Evolutionary conservation across 2,888 invertebrate genomes (phyloP), one percentile per base, ranked within the genome.

Genomic region (Pristionchus mayeri): DNA sequence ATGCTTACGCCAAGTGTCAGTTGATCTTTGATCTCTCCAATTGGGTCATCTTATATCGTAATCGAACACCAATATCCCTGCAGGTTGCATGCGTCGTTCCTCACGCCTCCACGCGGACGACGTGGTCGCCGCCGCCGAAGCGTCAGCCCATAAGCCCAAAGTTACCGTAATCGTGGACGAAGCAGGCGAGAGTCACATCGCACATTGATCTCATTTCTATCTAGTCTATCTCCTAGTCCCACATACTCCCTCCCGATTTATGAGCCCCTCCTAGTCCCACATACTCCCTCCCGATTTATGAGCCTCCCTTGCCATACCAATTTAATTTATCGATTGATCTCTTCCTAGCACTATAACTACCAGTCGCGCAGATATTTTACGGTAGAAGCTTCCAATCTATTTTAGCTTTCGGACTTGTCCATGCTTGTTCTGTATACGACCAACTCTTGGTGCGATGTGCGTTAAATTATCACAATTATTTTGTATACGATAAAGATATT

Each of bases 121-220:
- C 30, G 82, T 48, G 48, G 82, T 54, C 30, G 63, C 27, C 21
- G 82, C 44, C n/a, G 63, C 24, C 9, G 57, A 37, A 24, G 57
- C 37, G 34, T n/a, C 79, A 21, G 27, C 30, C 24, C 37, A 40
- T 27, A 52, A n/a, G 75, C 48, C 67, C 67, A 82, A 82, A 30
- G 40, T 82, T 30, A 82, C 82, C 30, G 82, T 82, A 44, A 54
- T 82, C 60, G 67, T 82, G 21, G 82, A 82, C 48, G 63, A 82
- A 48, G 67, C 63, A 3, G 82, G 82, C 50, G 67, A 82, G 30
- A 82, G 82, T 67, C 82, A 82, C 80, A 80, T 80, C 57, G 80
- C 80, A 24, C 34, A 80, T n/a, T 78, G 76, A 78, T 50, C 63
- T 63, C 63, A 13, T 37, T 63, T 6, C 7, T 13, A 57, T 24